Base-by-base conservation (phyloP, 2,113 vertebrate species). In the Seriola quinqueradiata region DNA sequence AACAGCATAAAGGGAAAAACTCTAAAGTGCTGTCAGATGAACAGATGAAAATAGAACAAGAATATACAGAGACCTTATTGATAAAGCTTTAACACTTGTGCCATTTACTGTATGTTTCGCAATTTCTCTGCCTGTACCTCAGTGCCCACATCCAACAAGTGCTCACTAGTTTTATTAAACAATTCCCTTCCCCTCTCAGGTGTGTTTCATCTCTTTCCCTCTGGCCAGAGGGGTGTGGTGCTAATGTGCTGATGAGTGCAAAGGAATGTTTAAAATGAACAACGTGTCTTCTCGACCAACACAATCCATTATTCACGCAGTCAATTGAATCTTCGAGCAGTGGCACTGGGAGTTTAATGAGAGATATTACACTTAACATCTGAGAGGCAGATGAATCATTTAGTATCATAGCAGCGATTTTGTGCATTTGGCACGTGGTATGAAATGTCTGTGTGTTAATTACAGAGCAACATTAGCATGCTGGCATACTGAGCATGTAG, bases 11-110 rank as follows among this genome's bases (percentile, higher is more conserved):
- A 57, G 74, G 74, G 50, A 77, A 79, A 73, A 8, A 2, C 60
- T 55, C 6, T 28, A 5, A 92, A 80, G 68, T 74, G 84, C 83
- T 70, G 69, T 91, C 65, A 82, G 89, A 83, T 70, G 92, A 84
- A 93, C 83, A 92, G 92, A 89, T 48, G 64, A 42, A 79, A 85
- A 82, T 40, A 84, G 81, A 66, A 82, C 38, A 40, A 40, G 42
- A 81, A 74, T 66, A 70, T 55, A 64, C 28, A 87, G 70, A 69
- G 23, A 55, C 72, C n/a, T 46, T 14, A 17, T 28, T 44, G n/a
- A 36, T 38, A 12, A 12, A n/a, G 21, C 65, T 81, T 80, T 36
- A 21, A 76, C 32, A 28, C 17, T 14, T 38, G 50, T 64, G 61
- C 36, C 12, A 25, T 65, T 81, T 16, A 2, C 28, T 28, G 28